phyloP scores from a whole-genome alignment of 2,113 vertebrate species.

The Lota lota region DNA sequence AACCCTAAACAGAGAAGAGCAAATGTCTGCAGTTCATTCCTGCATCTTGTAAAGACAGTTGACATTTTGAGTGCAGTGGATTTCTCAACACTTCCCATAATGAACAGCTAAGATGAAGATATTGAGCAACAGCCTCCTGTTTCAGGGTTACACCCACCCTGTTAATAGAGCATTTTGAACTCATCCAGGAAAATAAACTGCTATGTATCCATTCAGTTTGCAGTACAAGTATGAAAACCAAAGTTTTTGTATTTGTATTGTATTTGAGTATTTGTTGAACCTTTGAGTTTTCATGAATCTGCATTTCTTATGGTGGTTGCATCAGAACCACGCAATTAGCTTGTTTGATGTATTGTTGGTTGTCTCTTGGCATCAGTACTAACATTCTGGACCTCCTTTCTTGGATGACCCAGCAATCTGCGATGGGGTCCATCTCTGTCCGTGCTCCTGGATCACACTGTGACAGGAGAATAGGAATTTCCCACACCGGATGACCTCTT shows the following conservation, averaged over 20 bases:
- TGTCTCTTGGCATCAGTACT: conserved; percentile 31
- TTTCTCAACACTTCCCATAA: conserved; percentile 69
- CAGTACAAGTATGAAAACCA: too few relatives aligned
- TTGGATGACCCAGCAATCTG: conserved; percentile 48
- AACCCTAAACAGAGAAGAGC: background rate
- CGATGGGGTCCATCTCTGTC: conserved; percentile 14
- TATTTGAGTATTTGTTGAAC: too few relatives aligned
- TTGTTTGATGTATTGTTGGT: too few relatives aligned
- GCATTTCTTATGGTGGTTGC: conserved; percentile 1
- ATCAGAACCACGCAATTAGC: background rate
- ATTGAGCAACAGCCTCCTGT: conserved; percentile 76
- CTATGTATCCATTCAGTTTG: background rate
- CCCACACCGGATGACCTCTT: conserved; percentile 66
- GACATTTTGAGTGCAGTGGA: conserved; percentile 57
- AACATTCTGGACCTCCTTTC: conserved; percentile 53
- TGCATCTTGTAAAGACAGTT: conserved; percentile 36
- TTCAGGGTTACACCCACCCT: conserved; percentile 60
- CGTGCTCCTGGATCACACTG: conserved; percentile 31
- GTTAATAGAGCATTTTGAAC: conserved; percentile 50
- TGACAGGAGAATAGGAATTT: conserved; percentile 68
- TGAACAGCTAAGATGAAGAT: conserved; percentile 56
- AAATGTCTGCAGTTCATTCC: background rate
- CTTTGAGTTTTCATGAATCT: too few relatives aligned
- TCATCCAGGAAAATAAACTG: background rate
- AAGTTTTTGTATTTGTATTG: too few relatives aligned